phyloP scores from a whole-genome alignment of 2,797 vertebrate genomes.

The Sebastes baramenuke region DNA sequence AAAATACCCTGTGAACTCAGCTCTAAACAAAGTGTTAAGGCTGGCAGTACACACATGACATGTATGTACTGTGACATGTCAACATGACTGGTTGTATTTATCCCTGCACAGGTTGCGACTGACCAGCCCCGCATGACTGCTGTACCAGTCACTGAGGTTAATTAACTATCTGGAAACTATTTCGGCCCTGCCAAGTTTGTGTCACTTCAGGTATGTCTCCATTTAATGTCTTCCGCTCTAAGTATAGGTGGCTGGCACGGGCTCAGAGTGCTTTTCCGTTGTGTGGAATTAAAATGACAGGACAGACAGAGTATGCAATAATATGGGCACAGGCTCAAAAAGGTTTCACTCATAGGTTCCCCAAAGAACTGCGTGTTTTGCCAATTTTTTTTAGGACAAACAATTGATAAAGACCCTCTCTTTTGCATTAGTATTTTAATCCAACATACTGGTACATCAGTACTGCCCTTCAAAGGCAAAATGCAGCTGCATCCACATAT shows the following conservation, averaged over 20 bases:
- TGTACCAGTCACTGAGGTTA: constrained; percentile 72
- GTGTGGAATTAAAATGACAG: constrained; percentile 74
- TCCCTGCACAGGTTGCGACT: constrained; percentile 57
- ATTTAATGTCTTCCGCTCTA: constrained; percentile 75
- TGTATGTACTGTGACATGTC: constrained; percentile 78
- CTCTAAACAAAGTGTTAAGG: constrained; percentile 71
- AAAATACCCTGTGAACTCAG: constrained; percentile 67
- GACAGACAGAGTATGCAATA: constrained; percentile 53
- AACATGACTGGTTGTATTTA: constrained; percentile 80
- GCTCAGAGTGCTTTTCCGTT: constrained; percentile 61
- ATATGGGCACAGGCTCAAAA: constrained; percentile 47
- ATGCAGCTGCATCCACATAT: too few species aligned
- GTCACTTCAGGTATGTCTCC: constrained; percentile 85
- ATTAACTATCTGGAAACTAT: constrained; percentile 84
- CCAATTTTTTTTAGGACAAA: constrained; percentile 10
- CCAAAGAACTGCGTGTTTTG: constrained; percentile 29
- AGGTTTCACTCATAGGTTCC: constrained; percentile 46
- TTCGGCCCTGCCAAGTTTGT: constrained; percentile 79
- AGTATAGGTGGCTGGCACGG: constrained; percentile 71
- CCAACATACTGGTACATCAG: not conserved
- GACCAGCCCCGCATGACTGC: constrained; percentile 57
- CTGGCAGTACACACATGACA: constrained; percentile 65
- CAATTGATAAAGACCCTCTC: constrained; percentile 30
- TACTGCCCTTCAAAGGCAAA: not conserved
- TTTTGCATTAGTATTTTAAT: constrained; percentile 26